A percentile compares a stretch with the other conserved stretches of the same genome.
phyloP scores from a whole-genome alignment of 2,113 vertebrate species.

The Tragulus kanchil region DNA sequence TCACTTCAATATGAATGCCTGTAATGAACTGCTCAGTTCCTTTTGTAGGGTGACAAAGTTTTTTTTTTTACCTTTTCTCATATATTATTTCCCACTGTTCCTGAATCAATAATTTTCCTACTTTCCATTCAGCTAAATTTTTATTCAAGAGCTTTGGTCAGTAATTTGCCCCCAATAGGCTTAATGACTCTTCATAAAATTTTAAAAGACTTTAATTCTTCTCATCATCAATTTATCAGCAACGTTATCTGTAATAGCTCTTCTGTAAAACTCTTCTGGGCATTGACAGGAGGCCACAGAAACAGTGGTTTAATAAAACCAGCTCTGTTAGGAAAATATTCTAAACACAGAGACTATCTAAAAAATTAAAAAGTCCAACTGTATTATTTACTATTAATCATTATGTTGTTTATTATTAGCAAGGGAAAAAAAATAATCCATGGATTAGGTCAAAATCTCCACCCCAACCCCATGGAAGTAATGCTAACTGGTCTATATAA shows the following conservation, averaged over 20 bases:
- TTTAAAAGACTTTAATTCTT: background rate
- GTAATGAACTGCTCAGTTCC: background rate
- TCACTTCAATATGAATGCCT: background rate
- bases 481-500: slow-evolving; percentile 14
- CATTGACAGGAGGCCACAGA: background rate
- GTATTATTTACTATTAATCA: background rate
- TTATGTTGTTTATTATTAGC: background rate
- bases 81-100: background rate
- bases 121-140: background rate
- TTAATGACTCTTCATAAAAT: slow-evolving; percentile 11
- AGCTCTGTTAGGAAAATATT: background rate
- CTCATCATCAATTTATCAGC: slow-evolving; percentile 39
- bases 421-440: background rate
- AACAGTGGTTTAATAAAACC: background rate
- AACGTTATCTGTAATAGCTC: background rate
- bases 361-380: background rate
- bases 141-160: background rate
- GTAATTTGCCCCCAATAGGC: background rate
- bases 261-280: slow-evolving; percentile 28
- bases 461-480: background rate
- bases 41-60: background rate
- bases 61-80: background rate
- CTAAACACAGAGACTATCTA: background rate
- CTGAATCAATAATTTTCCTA: background rate
- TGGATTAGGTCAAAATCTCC: background rate